Evolutionary conservation across 2,113 vertebrate species (phyloP).

Genomic region (Nematolebias whitei): DNA sequence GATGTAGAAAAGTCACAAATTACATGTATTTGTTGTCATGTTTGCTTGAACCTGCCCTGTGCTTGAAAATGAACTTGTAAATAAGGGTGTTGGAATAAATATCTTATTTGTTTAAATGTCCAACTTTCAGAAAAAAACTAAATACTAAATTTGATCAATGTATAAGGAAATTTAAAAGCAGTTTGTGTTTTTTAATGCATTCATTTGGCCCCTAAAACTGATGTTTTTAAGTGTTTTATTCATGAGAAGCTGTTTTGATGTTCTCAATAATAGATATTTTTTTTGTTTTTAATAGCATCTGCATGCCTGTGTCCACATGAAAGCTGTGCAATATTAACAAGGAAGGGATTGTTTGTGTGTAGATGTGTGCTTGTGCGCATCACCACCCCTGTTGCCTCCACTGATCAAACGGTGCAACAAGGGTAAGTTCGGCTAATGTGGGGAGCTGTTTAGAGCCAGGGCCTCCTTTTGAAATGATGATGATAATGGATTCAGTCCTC

Average conservation of each 20-base stretch:
- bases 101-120: too few species aligned
- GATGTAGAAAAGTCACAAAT: too few species aligned
- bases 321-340: slow-evolving; percentile 45
- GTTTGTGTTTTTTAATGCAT: too few species aligned
- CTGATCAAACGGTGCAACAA: slow-evolving; percentile 99
- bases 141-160: too few species aligned
- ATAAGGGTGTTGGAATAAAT: too few species aligned
- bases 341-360: slow-evolving; percentile 21
- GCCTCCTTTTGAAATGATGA: slow-evolving; percentile 99
- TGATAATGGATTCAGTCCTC: slow-evolving; percentile 99
- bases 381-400: slow-evolving; percentile 88
- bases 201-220: too few species aligned
- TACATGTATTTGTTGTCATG: too few species aligned
- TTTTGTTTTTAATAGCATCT: slow-evolving; percentile 30
- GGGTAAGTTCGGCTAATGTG: slow-evolving; percentile 95
- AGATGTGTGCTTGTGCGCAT: slow-evolving; percentile 10
- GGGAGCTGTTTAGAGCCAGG: slow-evolving; percentile 93
- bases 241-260: background rate
- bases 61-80: too few species aligned
- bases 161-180: too few species aligned
- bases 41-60: too few species aligned
- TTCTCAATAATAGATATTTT: background rate
- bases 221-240: background rate
- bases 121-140: background rate
- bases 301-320: slow-evolving; percentile 34